phyloP scores from a whole-genome alignment of 2,113 vertebrate species.

The Glaucomys volans region DNA sequence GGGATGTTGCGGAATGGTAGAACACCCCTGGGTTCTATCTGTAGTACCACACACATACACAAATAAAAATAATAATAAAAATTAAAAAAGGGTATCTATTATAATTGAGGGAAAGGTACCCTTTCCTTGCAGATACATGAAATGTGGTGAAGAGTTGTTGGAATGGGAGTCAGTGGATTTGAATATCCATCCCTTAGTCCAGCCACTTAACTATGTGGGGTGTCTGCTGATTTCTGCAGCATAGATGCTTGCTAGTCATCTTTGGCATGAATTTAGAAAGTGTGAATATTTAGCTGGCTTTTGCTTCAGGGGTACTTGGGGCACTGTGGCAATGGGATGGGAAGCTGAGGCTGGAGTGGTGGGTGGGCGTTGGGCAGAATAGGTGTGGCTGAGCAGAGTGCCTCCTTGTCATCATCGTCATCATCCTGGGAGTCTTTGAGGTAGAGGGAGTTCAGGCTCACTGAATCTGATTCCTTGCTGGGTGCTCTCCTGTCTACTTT shows the following conservation, averaged over 20 bases:
- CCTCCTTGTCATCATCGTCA: no score
- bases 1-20: neutral
- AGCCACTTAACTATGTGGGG: neutral
- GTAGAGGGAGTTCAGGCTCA: neutral
- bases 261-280: constrained; percentile 2
- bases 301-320: neutral
- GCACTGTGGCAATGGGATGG: neutral
- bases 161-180: neutral
- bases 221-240: neutral
- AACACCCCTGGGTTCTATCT: neutral
- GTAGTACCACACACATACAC: no score
- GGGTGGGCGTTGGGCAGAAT: neutral
- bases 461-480: neutral
- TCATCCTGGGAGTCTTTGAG: neutral
- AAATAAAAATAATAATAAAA: no score
- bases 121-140: neutral
- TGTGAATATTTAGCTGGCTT: neutral
- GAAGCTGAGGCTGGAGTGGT: neutral
- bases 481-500: neutral
- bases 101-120: neutral
- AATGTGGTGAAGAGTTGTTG: neutral
- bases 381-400: neutral
- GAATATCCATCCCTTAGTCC: neutral
- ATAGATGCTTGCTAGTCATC: neutral
- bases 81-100: no score